Evolutionary conservation across 2,797 vertebrate genomes (phyloP).

Genomic region (Cossypha dichroa): DNA sequence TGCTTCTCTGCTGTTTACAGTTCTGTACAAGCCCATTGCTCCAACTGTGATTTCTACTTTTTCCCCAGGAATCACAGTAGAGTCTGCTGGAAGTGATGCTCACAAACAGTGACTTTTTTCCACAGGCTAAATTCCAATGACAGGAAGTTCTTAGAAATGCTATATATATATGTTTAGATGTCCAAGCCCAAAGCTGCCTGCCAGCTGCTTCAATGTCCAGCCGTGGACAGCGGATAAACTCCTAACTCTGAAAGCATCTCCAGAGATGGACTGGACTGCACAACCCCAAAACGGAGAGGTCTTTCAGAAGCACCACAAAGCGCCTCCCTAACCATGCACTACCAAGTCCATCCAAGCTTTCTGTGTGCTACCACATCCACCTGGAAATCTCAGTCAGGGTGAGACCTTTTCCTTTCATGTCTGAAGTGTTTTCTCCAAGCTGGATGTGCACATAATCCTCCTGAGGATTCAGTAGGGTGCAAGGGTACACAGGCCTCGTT

Average conservation of each 20-base stretch:
- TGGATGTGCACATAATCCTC: neutral
- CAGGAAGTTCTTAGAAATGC: neutral
- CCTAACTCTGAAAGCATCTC: neutral
- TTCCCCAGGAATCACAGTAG: neutral
- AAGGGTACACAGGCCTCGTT: neutral
- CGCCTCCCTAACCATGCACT: accelerated
- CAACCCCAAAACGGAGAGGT: neutral
- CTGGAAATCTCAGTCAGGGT: neutral
- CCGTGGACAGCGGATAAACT: neutral
- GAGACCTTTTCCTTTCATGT: neutral
- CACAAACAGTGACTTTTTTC: neutral
- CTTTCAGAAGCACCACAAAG: neutral
- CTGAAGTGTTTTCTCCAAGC: neutral
- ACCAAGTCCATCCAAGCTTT: neutral
- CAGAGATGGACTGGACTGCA: accelerated
- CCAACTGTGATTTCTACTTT: neutral
- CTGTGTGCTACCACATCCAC: neutral
- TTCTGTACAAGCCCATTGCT: neutral
- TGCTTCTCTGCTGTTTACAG: neutral
- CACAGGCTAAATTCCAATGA: neutral
- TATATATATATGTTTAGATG: neutral
- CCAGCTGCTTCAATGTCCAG: neutral
- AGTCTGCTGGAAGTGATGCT: neutral
- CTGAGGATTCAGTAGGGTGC: neutral
- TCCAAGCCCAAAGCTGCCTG: neutral